Conservation (phyloP, 2,113 vertebrate species). For the Pavo muticus region DNA sequence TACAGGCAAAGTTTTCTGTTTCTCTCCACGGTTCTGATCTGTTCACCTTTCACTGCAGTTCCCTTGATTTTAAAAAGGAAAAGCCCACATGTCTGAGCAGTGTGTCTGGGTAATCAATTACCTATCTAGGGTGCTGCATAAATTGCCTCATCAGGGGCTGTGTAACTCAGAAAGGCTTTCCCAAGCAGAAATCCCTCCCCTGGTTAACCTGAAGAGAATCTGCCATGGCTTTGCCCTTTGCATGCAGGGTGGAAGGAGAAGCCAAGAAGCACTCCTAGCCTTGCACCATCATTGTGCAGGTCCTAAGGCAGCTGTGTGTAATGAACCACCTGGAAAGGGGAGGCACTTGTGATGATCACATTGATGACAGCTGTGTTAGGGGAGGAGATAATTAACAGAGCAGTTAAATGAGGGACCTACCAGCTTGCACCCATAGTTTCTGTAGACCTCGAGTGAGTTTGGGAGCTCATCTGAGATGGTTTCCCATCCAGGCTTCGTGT, state of each 20-base stretch:
- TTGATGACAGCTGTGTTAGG: not conserved
- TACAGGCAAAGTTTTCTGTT: not conserved
- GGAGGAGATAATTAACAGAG: not conserved
- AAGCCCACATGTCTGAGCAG: not conserved
- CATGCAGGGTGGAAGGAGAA: not conserved
- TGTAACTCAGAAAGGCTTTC: not conserved
- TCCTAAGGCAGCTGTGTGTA: not conserved
- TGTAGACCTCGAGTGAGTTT: not conserved
- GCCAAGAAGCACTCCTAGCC: not conserved
- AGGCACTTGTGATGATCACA: not conserved
- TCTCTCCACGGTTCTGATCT: not conserved
- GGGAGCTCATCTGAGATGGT: not conserved
- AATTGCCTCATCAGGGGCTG: not conserved
- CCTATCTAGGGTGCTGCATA: not conserved
- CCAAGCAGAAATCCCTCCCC: not conserved
- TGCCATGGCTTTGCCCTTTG: not conserved
- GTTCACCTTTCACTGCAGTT: not conserved
- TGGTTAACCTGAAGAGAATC: fast-evolving
- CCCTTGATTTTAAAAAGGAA: not conserved
- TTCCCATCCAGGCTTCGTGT: not conserved
- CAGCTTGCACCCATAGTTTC: not conserved
- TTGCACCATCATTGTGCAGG: not conserved
- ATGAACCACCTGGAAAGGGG: not conserved
- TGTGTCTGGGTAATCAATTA: fast-evolving
- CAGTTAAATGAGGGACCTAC: fast-evolving